A percentile compares a stretch with the other conserved stretches of the same genome.
Evolutionary conservation across 2,113 vertebrate species (phyloP).

Genomic region (Propithecus coquereli): DNA sequence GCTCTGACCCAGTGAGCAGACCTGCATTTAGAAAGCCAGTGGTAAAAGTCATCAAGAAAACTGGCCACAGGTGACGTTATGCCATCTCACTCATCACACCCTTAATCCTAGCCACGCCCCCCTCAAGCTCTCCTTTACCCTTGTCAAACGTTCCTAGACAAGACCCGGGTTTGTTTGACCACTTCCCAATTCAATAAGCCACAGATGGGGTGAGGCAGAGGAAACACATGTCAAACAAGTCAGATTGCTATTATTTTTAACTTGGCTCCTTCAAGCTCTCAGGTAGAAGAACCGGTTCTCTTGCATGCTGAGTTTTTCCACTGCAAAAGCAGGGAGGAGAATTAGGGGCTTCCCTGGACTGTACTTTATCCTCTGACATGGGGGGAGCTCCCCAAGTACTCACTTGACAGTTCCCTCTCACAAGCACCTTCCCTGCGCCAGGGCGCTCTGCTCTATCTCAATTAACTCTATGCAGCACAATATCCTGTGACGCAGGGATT

Average conservation of each 20-base stretch:
- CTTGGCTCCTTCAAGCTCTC: not conserved
- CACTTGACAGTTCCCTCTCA: not conserved
- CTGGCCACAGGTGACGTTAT: not conserved
- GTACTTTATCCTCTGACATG: not conserved
- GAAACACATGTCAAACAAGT: not conserved
- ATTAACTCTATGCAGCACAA: not conserved
- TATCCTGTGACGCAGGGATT: not conserved
- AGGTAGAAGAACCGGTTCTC: constrained; percentile 53
- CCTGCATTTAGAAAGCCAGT: not conserved
- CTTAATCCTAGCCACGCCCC: not conserved
- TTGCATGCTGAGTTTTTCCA: not conserved
- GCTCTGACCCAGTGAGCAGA: not conserved
- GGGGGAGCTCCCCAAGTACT: not conserved
- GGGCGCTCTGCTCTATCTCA: not conserved
- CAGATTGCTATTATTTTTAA: constrained; percentile 20
- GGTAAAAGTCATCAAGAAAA: not conserved
- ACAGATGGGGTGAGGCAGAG: not conserved
- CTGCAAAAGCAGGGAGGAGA: not conserved
- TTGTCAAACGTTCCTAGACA: not conserved
- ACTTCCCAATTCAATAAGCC: constrained; percentile 25
- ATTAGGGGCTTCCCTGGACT: not conserved
- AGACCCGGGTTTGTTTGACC: not conserved
- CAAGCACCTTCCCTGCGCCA: not conserved
- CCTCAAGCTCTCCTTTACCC: not conserved
- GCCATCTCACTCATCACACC: not conserved